Evolutionary conservation across 2,113 vertebrate genomes (phyloP).

Genomic region (Phasianus colchicus): DNA sequence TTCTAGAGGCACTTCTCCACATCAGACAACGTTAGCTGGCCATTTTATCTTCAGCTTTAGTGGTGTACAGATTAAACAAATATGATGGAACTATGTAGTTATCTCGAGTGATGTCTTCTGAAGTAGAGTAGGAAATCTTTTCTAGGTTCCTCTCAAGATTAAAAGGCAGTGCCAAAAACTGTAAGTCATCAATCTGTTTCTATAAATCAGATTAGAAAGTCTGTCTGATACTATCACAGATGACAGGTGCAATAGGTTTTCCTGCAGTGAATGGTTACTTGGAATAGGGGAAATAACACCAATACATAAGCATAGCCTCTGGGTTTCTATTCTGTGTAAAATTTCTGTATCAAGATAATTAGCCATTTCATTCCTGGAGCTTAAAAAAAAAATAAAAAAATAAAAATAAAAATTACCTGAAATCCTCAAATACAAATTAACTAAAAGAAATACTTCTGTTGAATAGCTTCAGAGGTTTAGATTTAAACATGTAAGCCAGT

Average conservation of each 20-base stretch:
- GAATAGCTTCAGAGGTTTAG: neutral
- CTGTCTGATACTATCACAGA: neutral
- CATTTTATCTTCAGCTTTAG: neutral
- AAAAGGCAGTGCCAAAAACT: neutral
- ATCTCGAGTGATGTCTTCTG: neutral
- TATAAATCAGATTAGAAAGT: neutral
- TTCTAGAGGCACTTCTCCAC: neutral
- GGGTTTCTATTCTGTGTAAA: neutral
- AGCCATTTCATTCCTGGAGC: neutral
- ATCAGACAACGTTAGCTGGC: neutral
- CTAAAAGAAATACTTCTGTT: neutral
- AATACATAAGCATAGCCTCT: accelerated
- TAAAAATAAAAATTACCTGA: neutral
- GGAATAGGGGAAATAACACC: neutral
- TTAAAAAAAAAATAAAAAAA: neutral
- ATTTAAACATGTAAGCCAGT: neutral
- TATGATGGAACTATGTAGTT: neutral
- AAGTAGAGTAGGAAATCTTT: neutral
- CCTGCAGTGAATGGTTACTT: neutral
- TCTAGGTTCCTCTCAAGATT: neutral
- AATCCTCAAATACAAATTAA: neutral
- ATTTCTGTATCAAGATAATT: neutral
- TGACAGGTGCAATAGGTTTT: neutral
- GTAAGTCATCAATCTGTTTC: neutral
- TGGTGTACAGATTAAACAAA: neutral